A percentile compares a stretch with the other conserved stretches of the same genome.
phyloP scores from a whole-genome alignment of 2,113 vertebrate species.

The Fukomys damarensis region DNA sequence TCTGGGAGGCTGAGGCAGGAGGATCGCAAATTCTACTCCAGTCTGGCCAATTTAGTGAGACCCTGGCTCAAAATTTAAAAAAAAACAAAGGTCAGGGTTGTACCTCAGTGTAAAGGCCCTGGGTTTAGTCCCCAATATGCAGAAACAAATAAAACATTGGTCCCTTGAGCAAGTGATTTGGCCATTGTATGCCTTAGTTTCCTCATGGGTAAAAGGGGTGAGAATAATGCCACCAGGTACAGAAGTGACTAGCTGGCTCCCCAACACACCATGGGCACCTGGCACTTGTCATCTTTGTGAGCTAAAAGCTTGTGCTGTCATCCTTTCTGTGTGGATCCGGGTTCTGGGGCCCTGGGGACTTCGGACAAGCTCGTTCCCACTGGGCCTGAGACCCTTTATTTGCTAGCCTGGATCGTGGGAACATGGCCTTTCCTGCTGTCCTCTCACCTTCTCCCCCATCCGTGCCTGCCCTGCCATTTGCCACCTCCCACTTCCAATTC shows the following conservation, averaged over 20 bases:
- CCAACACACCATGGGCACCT: not conserved
- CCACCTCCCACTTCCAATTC: not conserved
- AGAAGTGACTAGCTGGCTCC: too few species aligned
- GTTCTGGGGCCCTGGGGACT: not conserved
- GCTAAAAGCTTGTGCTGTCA: not conserved
- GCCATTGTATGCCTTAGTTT: not conserved
- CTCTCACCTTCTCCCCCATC: not conserved
- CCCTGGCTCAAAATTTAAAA: not conserved
- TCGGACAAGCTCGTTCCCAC: accelerated
- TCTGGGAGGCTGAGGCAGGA: not conserved
- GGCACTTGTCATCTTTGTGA: too few species aligned
- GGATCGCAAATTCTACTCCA: not conserved
- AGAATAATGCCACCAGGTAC: accelerated
- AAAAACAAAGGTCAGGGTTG: not conserved
- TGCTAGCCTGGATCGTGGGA: too few species aligned
- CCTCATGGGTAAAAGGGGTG: not conserved
- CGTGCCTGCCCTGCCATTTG: not conserved
- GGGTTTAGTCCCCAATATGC: not conserved
- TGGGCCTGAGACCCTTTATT: not conserved
- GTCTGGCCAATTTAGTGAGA: not conserved
- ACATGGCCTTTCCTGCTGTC: not conserved
- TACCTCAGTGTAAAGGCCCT: not conserved
- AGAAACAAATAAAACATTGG: not conserved
- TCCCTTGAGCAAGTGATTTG: not conserved
- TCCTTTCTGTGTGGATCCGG: accelerated